Base-by-base conservation (phyloP, 2,797 vertebrate genomes). In the Austrolebias charrua region DNA sequence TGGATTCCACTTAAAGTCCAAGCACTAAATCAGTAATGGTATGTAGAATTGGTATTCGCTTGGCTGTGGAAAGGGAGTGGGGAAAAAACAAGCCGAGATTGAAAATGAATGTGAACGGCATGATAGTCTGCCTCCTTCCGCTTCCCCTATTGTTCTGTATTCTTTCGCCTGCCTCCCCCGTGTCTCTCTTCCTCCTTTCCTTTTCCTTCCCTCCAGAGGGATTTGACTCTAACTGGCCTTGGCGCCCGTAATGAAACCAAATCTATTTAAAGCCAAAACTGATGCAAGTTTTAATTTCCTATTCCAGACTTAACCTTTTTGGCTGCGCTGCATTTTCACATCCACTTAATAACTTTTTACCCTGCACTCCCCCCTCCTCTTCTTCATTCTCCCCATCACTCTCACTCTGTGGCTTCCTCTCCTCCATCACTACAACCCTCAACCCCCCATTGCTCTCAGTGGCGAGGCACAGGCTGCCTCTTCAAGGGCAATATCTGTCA, bases 211-310 rank as follows among this genome's bases (percentile, higher is more conserved):
- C 84, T 89, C 86, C 86, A 86, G 81, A 83, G 88, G 89, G 89
- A 91, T 92, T 91, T 91, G 92, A 92, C 85, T 91, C 91, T 92
- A 92, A 92, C 88, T 86, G 88, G 88, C 89, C 90, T 89, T 91
- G 90, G 90, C 89, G 88, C 90, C 88, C 85, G 67, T 91, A 92
- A 92, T 92, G 90, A 93, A 93, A 93, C 89, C 88, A 91, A 88
- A 92, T 91, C 91, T 92, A 92, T 93, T 93, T 91, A 91, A 92
- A 93, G 90, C 91, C 89, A 91, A 92, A 92, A 90, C 91, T 90
- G 80, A 91, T 90, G 89, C 88, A 91, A 92, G 89, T 92, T 92
- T 92, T 92, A 92, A 92, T 92, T 92, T 93, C 90, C 91, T 91
- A 90, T 91, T 92, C 88, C 90, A 90, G 90, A 89, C 87, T 89